Evolutionary conservation across 2,797 vertebrate genomes (phyloP).

Genomic region (Chromis chromis): DNA sequence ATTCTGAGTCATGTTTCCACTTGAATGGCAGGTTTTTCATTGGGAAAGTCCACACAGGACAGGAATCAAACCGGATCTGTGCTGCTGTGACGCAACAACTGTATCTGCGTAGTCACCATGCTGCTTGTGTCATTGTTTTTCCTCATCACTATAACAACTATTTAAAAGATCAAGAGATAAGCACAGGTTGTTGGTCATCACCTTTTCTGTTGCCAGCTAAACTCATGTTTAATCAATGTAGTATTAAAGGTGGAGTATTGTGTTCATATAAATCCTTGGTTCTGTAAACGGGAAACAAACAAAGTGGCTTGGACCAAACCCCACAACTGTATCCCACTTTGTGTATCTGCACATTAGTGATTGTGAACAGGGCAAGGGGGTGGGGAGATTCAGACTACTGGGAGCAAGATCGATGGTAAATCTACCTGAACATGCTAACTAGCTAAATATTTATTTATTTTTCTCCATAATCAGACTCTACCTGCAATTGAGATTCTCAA

Average conservation of each 20-base stretch:
- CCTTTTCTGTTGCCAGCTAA: constrained; percentile 13
- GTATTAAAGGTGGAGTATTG: neutral
- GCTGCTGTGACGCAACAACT: constrained; percentile 49
- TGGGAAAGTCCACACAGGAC: constrained; percentile 52
- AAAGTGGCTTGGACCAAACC: too few relatives aligned
- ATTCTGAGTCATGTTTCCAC: constrained; percentile 45
- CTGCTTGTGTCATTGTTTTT: constrained; percentile 54
- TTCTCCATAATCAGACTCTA: too few relatives aligned
- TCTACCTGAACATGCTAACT: too few relatives aligned
- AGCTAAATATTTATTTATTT: too few relatives aligned
- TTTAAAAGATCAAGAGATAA: constrained; percentile 1
- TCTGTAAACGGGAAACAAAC: too few relatives aligned
- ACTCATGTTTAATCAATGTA: neutral
- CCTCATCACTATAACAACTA: constrained; percentile 55
- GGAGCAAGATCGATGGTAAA: too few relatives aligned
- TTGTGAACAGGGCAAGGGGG: too few relatives aligned
- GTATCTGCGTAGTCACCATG: constrained; percentile 34
- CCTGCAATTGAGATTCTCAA: too few relatives aligned
- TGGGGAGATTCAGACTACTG: too few relatives aligned
- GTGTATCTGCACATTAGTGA: too few relatives aligned
- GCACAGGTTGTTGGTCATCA: constrained; percentile 17
- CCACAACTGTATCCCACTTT: too few relatives aligned
- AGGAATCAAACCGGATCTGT: constrained; percentile 42
- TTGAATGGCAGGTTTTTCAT: constrained; percentile 47
- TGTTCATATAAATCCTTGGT: too few relatives aligned